Conservation (phyloP, 2,888 invertebrate species). For the Apotomis turbidana region DNA sequence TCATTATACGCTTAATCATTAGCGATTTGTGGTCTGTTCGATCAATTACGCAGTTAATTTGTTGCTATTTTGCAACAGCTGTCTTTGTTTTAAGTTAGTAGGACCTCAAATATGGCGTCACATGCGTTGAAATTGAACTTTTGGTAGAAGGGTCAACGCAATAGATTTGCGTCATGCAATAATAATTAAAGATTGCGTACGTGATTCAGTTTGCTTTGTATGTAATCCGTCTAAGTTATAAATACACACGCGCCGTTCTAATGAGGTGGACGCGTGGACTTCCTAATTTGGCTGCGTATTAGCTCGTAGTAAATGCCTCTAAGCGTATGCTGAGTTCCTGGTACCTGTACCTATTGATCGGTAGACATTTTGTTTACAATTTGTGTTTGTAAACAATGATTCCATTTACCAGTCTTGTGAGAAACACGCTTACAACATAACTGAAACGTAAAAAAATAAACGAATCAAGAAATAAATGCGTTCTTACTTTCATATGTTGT, state of each 20-base stretch:
- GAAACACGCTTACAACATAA: background rate
- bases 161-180: conserved; percentile 55
- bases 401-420: conserved; percentile 13
- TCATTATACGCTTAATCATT: conserved; percentile 23
- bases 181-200: conserved; percentile 48
- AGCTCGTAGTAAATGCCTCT: conserved; percentile 54
- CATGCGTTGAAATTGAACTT: conserved; percentile 53
- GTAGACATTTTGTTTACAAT: conserved; percentile 53
- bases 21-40: conserved; percentile 29
- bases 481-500: no score
- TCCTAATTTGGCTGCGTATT: conserved; percentile 53
- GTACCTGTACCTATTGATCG: conserved; percentile 59
- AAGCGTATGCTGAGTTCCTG: conserved; percentile 53
- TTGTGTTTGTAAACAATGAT: conserved; percentile 53
- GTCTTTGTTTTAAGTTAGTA: conserved; percentile 52
- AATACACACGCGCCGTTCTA: conserved; percentile 35
- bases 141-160: conserved; percentile 37
- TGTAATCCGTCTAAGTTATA: conserved; percentile 48
- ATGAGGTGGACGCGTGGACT: conserved; percentile 42
- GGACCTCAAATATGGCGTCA: conserved; percentile 39
- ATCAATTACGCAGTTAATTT: conserved; percentile 52
- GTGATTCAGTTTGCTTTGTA: conserved; percentile 47
- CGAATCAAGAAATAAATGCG: no score
- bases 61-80: conserved; percentile 48
- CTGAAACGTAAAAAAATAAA: no score